Evolutionary conservation across 2,797 vertebrate genomes (phyloP).

Genomic region (Danio aesculapii): DNA sequence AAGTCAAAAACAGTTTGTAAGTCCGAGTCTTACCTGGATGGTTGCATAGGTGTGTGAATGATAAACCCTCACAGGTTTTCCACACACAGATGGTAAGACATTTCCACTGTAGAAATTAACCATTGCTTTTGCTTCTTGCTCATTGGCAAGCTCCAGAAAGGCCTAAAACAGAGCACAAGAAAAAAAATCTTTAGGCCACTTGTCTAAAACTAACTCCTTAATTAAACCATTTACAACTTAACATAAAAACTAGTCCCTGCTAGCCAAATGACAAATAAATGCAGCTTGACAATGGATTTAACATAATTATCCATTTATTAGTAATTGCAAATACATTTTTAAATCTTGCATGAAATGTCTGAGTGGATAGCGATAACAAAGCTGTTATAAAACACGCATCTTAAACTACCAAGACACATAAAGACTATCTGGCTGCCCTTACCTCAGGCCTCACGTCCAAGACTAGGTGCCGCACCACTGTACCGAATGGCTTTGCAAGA

Average conservation of each 20-base stretch:
- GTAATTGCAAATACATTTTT: too few relatives aligned
- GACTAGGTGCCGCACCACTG: slow-evolving; percentile 78
- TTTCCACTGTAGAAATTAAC: slow-evolving; percentile 89
- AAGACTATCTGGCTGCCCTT: slow-evolving; percentile 5
- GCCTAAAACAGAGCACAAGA: slow-evolving; percentile 75
- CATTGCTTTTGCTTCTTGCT: slow-evolving; percentile 89
- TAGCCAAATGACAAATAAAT: not conserved
- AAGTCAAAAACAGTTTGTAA: too few relatives aligned
- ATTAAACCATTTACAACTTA: too few relatives aligned
- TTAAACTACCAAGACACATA: not conserved
- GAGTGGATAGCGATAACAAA: not conserved
- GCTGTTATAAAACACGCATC: not conserved
- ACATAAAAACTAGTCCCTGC: not conserved
- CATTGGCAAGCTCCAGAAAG: slow-evolving; percentile 89
- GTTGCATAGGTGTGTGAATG: slow-evolving; percentile 93
- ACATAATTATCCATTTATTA: not conserved
- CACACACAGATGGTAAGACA: slow-evolving; percentile 87
- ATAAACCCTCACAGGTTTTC: slow-evolving; percentile 89
- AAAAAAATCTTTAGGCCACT: not conserved
- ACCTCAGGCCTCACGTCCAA: slow-evolving; percentile 80
- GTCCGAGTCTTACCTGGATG: slow-evolving; percentile 87
- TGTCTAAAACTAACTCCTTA: too few relatives aligned
- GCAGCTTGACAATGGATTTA: not conserved
- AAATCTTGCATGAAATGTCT: not conserved
- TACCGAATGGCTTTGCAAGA: slow-evolving; percentile 80